Percentiles rank a stretch among this genome's conserved stretches.
phyloP scores from a whole-genome alignment of 2,797 vertebrate genomes.

The Pseudochirops cupreus region DNA sequence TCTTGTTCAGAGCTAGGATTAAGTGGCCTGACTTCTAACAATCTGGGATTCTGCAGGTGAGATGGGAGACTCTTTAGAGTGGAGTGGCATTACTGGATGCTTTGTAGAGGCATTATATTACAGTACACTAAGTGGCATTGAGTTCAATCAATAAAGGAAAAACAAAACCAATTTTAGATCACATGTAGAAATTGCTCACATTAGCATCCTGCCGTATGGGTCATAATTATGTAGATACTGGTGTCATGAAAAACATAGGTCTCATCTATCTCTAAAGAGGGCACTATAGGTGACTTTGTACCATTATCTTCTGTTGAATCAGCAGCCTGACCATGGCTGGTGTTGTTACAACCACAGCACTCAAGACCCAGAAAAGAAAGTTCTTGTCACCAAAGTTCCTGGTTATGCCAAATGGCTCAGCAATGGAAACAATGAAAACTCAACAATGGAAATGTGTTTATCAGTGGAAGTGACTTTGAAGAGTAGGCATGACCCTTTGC shows the following conservation, averaged over 20 bases:
- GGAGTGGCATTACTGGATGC: constrained; percentile 51
- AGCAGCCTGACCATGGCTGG: constrained; percentile 15
- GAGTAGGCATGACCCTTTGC: neutral
- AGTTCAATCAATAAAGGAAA: constrained; percentile 19
- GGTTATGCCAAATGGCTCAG: neutral
- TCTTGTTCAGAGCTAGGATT: neutral
- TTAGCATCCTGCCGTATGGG: constrained; percentile 26
- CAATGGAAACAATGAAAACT: too few species aligned
- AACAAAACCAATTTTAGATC: constrained; percentile 54
- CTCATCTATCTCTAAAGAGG: constrained; percentile 26
- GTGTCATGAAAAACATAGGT: neutral
- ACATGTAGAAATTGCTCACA: constrained; percentile 34
- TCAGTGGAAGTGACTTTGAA: neutral
- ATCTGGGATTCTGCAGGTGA: constrained; percentile 32
- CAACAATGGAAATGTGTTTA: too few species aligned
- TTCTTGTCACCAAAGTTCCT: neutral
- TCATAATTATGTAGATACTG: constrained; percentile 10
- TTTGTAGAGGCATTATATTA: constrained; percentile 43
- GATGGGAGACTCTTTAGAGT: constrained; percentile 50
- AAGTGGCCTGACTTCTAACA: neutral
- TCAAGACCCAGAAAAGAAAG: neutral
- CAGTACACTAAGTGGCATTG: constrained; percentile 43
- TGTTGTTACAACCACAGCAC: neutral
- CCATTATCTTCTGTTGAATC: constrained; percentile 30
- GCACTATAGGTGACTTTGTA: constrained; percentile 15